Evolutionary conservation across 1,140 invertebrate species (phyloP).

Genomic region (Heliothis virescens): DNA sequence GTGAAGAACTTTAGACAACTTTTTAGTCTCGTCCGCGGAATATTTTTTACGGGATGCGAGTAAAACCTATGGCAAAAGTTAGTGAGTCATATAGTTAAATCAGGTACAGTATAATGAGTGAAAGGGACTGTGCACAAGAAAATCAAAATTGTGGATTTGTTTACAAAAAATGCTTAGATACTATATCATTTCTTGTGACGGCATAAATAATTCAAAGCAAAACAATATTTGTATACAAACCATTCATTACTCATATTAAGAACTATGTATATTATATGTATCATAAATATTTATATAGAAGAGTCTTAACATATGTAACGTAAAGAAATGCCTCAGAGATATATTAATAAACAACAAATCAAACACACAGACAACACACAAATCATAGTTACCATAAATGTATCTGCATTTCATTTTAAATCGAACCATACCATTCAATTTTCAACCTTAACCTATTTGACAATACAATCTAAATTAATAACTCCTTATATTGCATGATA

Average conservation of each 20-base stretch:
- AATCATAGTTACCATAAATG: background rate
- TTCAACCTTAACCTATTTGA: background rate
- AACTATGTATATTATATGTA: background rate
- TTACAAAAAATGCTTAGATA: too few species aligned
- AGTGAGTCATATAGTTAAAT: too few species aligned
- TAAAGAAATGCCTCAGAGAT: background rate
- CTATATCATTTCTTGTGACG: background rate
- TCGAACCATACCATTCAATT: slow-evolving; percentile 11
- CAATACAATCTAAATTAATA: slow-evolving; percentile 24
- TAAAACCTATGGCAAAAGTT: too few species aligned
- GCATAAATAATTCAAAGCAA: too few species aligned
- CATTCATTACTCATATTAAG: too few species aligned
- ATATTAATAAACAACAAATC: slow-evolving; percentile 7
- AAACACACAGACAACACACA: slow-evolving; percentile 6
- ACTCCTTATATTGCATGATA: background rate
- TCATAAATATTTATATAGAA: background rate
- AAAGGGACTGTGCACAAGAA: too few species aligned
- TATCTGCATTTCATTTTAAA: slow-evolving; percentile 6
- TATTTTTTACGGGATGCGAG: too few species aligned
- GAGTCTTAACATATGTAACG: background rate
- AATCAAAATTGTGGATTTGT: too few species aligned
- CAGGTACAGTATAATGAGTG: too few species aligned
- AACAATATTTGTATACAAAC: too few species aligned
- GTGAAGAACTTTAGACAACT: too few species aligned
- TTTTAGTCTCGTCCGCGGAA: too few species aligned